Base-by-base conservation (phyloP, 2,888 invertebrate species). In the Coronaproctus castanopsis region DNA sequence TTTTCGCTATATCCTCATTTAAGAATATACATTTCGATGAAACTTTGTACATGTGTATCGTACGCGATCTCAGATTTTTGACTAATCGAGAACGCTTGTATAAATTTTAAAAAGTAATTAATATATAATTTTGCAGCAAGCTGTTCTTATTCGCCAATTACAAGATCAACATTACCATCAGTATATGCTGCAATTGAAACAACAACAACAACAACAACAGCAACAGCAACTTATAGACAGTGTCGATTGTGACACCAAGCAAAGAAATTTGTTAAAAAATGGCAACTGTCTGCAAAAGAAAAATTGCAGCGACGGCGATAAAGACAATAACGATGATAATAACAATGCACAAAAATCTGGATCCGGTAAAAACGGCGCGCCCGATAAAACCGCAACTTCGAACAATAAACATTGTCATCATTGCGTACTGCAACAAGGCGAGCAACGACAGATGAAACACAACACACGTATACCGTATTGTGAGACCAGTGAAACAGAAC, bases 111-210 rank as follows among this genome's bases (percentile, higher is more conserved):
- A n/a, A n/a, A n/a, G n/a, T n/a, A n/a, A n/a, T n/a, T n/a, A 36
- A 36, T 14, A 36, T 36, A 36, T 36, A 36, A 8, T 49, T 61
- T 60, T 51, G 8, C 84, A 96, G 77, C 98, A 98, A 77, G 92
- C 88, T 0, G 80, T 89, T 52, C 76, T 99, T 23, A 90, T 98
- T 61, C 78, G 85, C 59, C 96, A 97, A 70, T 75, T 99, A 54
- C 98, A 99, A 74, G 96, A 96, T 67, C 95, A 98, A 69, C 98
- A 99, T 73, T 98, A 95, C 71, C 91, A 95, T 70, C 96, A 97
- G 70, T 98, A 98, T 72, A 93, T 98, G 82, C 90, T 95, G 68
- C 97, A 97, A 71, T 75, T 96, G 50, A 83, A 78, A 71, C 80
- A 76, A 68, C 78, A 73, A 70, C 77, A 71, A 49, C 24, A 57